Evolutionary conservation across 2,113 vertebrate species (phyloP), one percentile per base, ranked within the genome.

Genomic region (Anolis carolinensis): DNA sequence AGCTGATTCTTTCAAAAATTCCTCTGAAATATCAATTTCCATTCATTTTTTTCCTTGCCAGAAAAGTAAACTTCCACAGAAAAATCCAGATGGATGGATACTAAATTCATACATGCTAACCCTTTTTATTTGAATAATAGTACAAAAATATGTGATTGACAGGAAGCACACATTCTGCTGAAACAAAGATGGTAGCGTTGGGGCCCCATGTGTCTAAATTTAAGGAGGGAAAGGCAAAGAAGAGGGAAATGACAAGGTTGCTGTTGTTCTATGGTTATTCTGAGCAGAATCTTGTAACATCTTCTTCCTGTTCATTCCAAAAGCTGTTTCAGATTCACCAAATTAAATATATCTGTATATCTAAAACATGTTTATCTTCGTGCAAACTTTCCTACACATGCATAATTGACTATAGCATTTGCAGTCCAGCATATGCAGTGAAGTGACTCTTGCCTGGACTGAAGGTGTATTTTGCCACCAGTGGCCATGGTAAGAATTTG

Each of bases 401-500:
- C 65, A 71, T 55, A 79, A 70, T 79, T 79, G 79, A 71, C 10
- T n/a, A 9, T 44, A 25, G 34, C 65, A 71, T 73, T 32, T 86
- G 67, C 34, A 59, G 70, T 71, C 52, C 50, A 39, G 75, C 34
- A 59, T n/a, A 48, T 23, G 72, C 68, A 80, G 25, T 79, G 11
- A 72, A 79, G 27, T 8, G 10, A 79, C 62, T 72, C 55, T 44
- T 39, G 30, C 52, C 73, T 86, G 67, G 84, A 73, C 48, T 11
- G 68, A 50, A 39, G 63, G 23, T n/a, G 9, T n/a, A 63, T 63
- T 73, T 73, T 34, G 16, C 52, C 30, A 73, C 48, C 70, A 83
- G 70, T 83, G 70, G 36, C 36, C 63, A 34, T 80, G 21, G 39
- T 68, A 67, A 30, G 50, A 73, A 62, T 79, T 25, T 86, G 84